Conservation (phyloP, 2,797 vertebrate species). For the Zalophus californianus region DNA sequence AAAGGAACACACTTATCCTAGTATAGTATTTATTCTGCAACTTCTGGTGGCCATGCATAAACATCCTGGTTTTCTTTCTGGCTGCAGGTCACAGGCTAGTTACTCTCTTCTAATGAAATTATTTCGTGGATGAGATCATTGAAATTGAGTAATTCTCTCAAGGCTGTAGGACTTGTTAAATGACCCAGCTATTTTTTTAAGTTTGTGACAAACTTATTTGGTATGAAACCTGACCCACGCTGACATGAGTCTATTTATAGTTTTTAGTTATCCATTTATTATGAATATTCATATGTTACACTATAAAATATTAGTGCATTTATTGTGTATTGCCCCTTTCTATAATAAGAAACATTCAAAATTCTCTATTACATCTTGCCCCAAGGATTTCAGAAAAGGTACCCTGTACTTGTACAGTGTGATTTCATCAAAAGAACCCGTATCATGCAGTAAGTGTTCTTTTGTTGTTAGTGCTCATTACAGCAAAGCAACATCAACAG, state of each 20-base stretch:
- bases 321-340: background rate
- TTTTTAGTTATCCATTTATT: constrained; percentile 10
- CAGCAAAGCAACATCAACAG: background rate
- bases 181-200: background rate
- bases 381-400: background rate
- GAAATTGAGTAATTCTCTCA: constrained; percentile 9
- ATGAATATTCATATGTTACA: background rate
- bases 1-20: background rate
- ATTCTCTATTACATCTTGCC: background rate
- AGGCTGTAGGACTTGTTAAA: background rate
- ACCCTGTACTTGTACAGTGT: background rate
- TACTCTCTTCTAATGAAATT: constrained; percentile 26
- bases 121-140: background rate
- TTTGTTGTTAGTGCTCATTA: background rate
- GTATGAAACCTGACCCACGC: background rate
- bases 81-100: background rate
- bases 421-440: background rate
- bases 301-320: background rate
- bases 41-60: background rate
- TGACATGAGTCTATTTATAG: background rate
- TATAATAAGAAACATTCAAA: constrained; percentile 3
- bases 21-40: background rate
- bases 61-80: background rate
- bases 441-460: background rate
- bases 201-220: background rate